phyloP scores from a whole-genome alignment of 2,797 vertebrate genomes.

The Bufotes viridis region DNA sequence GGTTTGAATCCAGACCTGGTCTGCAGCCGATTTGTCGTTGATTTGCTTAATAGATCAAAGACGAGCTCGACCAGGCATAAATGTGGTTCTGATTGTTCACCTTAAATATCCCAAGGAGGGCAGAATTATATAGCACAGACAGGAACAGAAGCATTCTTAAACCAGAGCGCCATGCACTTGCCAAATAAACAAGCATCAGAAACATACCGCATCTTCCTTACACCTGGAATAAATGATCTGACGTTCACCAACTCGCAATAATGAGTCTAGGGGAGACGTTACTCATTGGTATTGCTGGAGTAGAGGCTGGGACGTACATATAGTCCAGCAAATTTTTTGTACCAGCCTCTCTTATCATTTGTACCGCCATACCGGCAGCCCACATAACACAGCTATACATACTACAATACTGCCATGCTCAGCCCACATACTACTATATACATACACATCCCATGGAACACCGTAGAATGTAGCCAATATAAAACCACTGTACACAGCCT shows the following conservation, averaged over 20 bases:
- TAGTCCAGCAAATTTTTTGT: background rate
- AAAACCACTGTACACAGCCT: background rate
- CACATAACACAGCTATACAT: background rate
- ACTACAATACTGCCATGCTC: background rate
- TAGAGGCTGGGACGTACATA: no score
- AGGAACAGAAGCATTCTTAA: constrained; percentile 35
- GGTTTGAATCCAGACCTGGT: constrained; percentile 60
- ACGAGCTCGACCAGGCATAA: constrained; percentile 45
- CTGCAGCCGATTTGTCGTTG: constrained; percentile 61
- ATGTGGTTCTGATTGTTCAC: constrained; percentile 62
- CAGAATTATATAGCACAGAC: constrained; percentile 36
- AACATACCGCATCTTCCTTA: constrained; percentile 21
- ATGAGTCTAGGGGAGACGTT: background rate
- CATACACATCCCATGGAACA: background rate
- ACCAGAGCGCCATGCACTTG: constrained; percentile 32
- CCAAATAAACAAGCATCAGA: constrained; percentile 25
- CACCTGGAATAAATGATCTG: constrained; percentile 37
- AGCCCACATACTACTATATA: background rate
- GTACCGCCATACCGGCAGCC: background rate
- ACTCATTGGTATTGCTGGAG: background rate
- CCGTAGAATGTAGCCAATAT: background rate
- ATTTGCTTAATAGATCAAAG: constrained; percentile 63
- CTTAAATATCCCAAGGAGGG: constrained; percentile 59
- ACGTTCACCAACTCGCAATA: background rate
- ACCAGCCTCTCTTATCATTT: background rate